These are phyloP conservation scores for Saimiri boliviensis DNA, from an alignment of 2,113 vertebrate species.

Conservation along the genomic window DNA sequence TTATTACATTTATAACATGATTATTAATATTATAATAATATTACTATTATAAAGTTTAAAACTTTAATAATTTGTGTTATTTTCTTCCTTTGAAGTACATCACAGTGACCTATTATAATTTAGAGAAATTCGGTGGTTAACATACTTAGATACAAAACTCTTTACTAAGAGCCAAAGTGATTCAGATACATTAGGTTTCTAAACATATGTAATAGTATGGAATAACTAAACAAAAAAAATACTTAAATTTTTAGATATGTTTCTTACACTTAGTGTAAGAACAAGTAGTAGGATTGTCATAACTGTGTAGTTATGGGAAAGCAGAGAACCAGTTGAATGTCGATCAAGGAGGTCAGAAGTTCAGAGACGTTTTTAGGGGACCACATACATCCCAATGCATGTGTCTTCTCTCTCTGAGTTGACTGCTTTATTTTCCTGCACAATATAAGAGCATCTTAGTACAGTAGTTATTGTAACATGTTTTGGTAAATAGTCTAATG, in stretches of 20 bases:
- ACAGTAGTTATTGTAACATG: not conserved
- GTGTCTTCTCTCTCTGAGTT: not conserved
- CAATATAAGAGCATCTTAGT: not conserved
- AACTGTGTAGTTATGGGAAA: not conserved
- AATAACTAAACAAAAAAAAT: not conserved
- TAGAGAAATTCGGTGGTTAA: not conserved
- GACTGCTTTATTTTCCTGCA: not conserved
- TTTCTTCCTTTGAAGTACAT: not conserved
- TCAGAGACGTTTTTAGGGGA: not conserved
- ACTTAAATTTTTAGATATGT: not conserved
- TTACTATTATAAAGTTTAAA: not conserved
- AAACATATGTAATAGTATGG: not conserved
- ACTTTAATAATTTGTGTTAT: not conserved
- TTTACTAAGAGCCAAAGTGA: not conserved
- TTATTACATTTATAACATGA: not conserved
- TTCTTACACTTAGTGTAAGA: not conserved
- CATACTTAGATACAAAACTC: not conserved
- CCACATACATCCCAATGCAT: not conserved
- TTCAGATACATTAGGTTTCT: not conserved
- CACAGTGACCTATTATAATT: not conserved
- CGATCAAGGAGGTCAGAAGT: not conserved
- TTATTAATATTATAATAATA: too few relatives aligned
- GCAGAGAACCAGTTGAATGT: not conserved
- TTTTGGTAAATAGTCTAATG: not conserved
- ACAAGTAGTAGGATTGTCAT: not conserved